phyloP scores from a whole-genome alignment of 1,140 invertebrate genomes.

The Xylocopa sonorina region DNA sequence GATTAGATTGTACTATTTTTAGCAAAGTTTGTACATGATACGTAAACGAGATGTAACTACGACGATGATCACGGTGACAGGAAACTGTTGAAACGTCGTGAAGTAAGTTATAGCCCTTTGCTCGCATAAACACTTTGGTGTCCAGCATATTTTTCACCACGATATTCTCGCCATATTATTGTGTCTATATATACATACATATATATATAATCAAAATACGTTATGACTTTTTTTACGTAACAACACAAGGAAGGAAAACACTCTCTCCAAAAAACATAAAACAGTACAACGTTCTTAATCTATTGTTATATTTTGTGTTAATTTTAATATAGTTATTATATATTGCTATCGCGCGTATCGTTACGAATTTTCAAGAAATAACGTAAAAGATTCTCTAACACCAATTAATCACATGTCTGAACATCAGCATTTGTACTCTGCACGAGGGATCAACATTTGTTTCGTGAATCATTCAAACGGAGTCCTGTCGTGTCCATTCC shows the following conservation, averaged over 20 bases:
- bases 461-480: background rate
- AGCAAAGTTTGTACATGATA: conserved; percentile 48
- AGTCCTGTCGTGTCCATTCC: background rate
- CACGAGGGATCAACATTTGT: background rate
- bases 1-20: conserved; percentile 53
- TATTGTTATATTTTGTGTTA: conserved; percentile 59
- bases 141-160: conserved; percentile 61
- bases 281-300: conserved; percentile 57
- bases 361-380: conserved; percentile 26
- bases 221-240: conserved; percentile 44
- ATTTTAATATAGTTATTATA: conserved; percentile 55
- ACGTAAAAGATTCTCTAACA: conserved; percentile 39
- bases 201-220: conserved; percentile 59
- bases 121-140: conserved; percentile 58
- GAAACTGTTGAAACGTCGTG: background rate
- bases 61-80: background rate
- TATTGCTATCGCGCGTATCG: conserved; percentile 31
- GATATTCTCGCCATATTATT: conserved; percentile 56
- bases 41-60: background rate
- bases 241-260: background rate
- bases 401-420: conserved; percentile 32
- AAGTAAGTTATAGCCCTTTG: background rate
- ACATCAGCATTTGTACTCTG: conserved; percentile 58
- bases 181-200: conserved; percentile 31
- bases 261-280: conserved; percentile 24